phyloP scores from a whole-genome alignment of 2,888 invertebrate genomes.

The Alsophila aescularia region DNA sequence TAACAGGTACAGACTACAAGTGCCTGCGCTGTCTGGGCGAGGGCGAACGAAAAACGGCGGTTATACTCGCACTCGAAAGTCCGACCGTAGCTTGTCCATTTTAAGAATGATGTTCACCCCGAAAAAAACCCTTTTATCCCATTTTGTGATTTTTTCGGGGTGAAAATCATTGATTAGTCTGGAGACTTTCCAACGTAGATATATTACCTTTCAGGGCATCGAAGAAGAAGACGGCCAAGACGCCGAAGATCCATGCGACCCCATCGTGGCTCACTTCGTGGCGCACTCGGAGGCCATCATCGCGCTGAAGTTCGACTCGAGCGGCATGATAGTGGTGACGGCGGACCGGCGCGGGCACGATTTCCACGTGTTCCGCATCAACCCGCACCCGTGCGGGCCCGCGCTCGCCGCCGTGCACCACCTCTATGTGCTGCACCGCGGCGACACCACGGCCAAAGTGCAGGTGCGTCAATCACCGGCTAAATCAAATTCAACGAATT shows the following conservation, averaged over 20 bases:
- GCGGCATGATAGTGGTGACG: constrained; percentile 94
- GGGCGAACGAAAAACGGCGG: too few relatives aligned
- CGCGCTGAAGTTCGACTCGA: constrained; percentile 95
- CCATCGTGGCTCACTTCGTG: constrained; percentile 93
- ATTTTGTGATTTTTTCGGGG: too few relatives aligned
- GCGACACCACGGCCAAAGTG: constrained; percentile 98
- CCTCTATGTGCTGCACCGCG: constrained; percentile 96
- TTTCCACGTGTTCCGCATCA: constrained; percentile 97
- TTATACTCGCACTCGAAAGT: too few relatives aligned
- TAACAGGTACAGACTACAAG: too few relatives aligned
- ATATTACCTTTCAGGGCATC: constrained; percentile 56
- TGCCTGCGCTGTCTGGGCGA: too few relatives aligned
- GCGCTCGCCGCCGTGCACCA: constrained; percentile 96
- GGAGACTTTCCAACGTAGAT: too few relatives aligned
- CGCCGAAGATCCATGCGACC: constrained; percentile 87
- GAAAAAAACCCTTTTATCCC: too few relatives aligned
- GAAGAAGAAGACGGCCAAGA: constrained; percentile 85
- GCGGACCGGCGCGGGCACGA: constrained; percentile 97
- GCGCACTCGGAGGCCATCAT: constrained; percentile 95
- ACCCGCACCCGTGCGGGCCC: constrained; percentile 95
- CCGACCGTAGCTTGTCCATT: too few relatives aligned
- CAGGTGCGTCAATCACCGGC: constrained; percentile 70
- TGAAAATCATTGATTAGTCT: too few relatives aligned
- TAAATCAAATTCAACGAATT: too few relatives aligned
- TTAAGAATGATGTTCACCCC: too few relatives aligned